A percentile compares a stretch with the other conserved stretches of the same genome.
phyloP scores from a whole-genome alignment of 2,888 invertebrate species.

The Notodonta ziczac region DNA sequence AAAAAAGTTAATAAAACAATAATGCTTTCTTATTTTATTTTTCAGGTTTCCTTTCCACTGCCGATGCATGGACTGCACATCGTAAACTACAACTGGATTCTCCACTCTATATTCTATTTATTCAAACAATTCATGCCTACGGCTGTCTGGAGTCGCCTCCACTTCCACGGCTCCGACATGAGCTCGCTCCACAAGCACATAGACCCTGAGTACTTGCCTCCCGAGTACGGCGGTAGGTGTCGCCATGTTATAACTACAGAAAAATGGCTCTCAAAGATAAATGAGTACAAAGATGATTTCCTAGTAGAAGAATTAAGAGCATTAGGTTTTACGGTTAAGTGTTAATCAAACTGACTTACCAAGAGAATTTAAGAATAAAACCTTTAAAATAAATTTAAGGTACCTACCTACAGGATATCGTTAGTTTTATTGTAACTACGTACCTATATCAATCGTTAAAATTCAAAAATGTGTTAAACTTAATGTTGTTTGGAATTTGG shows the following conservation, averaged over 20 bases:
- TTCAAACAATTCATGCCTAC: conserved; percentile 90
- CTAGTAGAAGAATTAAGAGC: conserved; percentile 86
- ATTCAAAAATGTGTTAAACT: too few relatives aligned
- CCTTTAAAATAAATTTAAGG: too few relatives aligned
- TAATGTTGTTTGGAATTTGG: too few relatives aligned
- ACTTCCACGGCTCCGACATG: conserved; percentile 73
- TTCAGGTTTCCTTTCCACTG: conserved; percentile 89
- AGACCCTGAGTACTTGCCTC: conserved; percentile 65
- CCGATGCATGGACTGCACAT: conserved; percentile 90
- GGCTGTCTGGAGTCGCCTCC: conserved; percentile 83
- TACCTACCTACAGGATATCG: too few relatives aligned
- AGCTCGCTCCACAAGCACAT: conserved; percentile 68
- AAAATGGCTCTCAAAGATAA: conserved; percentile 86
- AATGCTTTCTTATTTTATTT: conserved; percentile 7
- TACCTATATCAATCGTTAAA: too few relatives aligned
- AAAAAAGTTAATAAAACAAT: too few relatives aligned
- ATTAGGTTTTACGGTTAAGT: conserved; percentile 81
- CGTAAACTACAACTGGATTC: conserved; percentile 91
- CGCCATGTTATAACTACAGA: conserved; percentile 82
- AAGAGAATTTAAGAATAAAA: not conserved
- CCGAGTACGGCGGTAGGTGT: conserved; percentile 77
- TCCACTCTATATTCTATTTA: conserved; percentile 89
- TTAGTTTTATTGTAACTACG: too few relatives aligned
- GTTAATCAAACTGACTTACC: conserved; percentile 9
- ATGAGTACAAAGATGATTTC: conserved; percentile 77